phyloP scores from a whole-genome alignment of 2,797 vertebrate genomes.

The Semotilus atromaculatus region DNA sequence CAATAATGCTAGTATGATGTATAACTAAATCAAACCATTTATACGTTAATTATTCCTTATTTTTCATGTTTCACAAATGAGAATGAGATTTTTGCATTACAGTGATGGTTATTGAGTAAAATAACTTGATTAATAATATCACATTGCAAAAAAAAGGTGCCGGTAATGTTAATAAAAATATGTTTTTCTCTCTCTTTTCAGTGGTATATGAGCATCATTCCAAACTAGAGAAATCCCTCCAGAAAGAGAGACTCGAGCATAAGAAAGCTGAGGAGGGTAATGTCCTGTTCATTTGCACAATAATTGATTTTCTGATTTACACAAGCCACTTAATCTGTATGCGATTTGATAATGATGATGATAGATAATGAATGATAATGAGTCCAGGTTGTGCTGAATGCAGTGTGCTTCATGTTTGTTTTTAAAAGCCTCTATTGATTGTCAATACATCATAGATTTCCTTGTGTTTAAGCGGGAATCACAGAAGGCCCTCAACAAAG shows the following conservation, averaged over 20 bases:
- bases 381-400: slow-evolving; percentile 20
- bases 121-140: neutral
- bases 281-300: slow-evolving; percentile 8
- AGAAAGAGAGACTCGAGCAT: slow-evolving; percentile 96
- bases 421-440: slow-evolving; percentile 42
- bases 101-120: neutral
- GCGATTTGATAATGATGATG: slow-evolving; percentile 40
- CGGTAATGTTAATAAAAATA: neutral
- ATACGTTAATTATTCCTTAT: neutral
- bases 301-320: slow-evolving; percentile 29
- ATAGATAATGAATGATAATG: slow-evolving; percentile 34
- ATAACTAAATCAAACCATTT: neutral
- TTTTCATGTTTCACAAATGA: neutral
- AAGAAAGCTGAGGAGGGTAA: slow-evolving; percentile 98
- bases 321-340: slow-evolving; percentile 28
- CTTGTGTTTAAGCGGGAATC: slow-evolving; percentile 96
- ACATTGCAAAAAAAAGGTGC: neutral
- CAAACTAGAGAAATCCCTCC: slow-evolving; percentile 95
- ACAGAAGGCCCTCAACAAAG: slow-evolving; percentile 95
- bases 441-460: slow-evolving; percentile 82
- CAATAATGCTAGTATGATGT: neutral
- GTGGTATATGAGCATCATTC: slow-evolving; percentile 99
- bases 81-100: neutral
- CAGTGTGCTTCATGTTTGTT: slow-evolving; percentile 6
- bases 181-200: slow-evolving; percentile 62